Evolutionary conservation across 2,113 vertebrate species (phyloP), one percentile per base, ranked within the genome.

Genomic region (Scomber scombrus): DNA sequence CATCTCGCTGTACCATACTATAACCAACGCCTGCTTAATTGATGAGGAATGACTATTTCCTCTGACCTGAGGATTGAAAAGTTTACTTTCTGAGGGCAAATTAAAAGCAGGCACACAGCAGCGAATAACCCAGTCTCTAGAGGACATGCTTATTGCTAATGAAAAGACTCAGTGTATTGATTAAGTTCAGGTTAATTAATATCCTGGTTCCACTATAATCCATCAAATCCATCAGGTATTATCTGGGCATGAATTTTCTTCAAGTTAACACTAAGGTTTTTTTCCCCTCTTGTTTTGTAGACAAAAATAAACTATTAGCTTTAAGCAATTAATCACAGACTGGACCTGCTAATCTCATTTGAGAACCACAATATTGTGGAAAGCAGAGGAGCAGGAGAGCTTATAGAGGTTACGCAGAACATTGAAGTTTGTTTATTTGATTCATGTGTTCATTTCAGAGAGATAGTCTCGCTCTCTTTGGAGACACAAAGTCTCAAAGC

Each of bases 401-500:
- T 19, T 40, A 40, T 40, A 40, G 34, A 40, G 19, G 49, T 67
- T 56, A 11, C 31, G 50, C 51, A 40, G 23, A 78, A 76, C 75
- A 47, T 80, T 54, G 50, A 81, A 18, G 63, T 72, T 75, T 89
- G 85, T 89, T 94, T 90, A 81, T 88, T 82, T 88, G 71, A 76
- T 82, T 77, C 29, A 13, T 77, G 62, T 65, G 56, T 87, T 88
- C 21, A 63, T 88, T 89, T 87, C 49, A 12, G 73, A 49, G 81
- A 82, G 86, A 91, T 50, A 54, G 57, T 82, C 71, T 84, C 18
- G 57, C 46, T 58, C 29, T 56, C 55, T 78, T 79, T 1, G 78
- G 86, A 88, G 86, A 92, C 86, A 76, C 65, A 14, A 64, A 87
- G 84, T 88, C 86, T 82, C 77, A 88, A 86, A 85, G 66, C 85